Conservation (phyloP, 2,888 invertebrate species). For the Ormyrus rosae region DNA sequence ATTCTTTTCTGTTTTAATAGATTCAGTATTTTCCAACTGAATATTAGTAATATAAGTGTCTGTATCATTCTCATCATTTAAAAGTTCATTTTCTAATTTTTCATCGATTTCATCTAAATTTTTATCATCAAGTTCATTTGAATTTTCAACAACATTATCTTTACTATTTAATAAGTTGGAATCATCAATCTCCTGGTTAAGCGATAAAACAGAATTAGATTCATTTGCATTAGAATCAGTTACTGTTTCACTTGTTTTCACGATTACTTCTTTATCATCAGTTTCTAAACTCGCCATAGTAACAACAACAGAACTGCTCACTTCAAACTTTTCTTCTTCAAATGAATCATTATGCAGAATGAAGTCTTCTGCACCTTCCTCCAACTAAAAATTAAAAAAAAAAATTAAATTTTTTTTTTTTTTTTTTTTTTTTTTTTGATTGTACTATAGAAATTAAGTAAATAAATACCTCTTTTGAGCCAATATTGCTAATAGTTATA, state of each 20-base stretch:
- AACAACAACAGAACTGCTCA: slow-evolving; percentile 23
- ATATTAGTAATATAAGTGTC: slow-evolving; percentile 5
- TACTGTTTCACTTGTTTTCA: slow-evolving; percentile 24
- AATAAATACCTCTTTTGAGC: slow-evolving; percentile 47
- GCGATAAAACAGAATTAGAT: slow-evolving; percentile 23
- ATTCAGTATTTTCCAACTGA: slow-evolving; percentile 30
- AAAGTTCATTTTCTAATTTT: neutral
- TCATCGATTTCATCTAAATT: slow-evolving; percentile 9
- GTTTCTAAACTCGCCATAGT: slow-evolving; percentile 20
- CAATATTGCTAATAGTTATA: slow-evolving; percentile 17
- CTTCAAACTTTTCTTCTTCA: slow-evolving; percentile 38
- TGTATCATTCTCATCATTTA: slow-evolving; percentile 16
- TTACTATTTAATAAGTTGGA: slow-evolving; percentile 13
- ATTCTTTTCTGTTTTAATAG: slow-evolving; percentile 2
- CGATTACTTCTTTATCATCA: slow-evolving; percentile 11
- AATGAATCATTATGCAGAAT: slow-evolving; percentile 24
- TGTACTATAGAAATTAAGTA: neutral
- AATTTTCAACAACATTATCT: slow-evolving; percentile 22
- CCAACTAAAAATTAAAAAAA: slow-evolving; percentile 26
- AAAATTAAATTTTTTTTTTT: neutral
- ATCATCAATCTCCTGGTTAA: slow-evolving; percentile 26
- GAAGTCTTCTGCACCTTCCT: slow-evolving; percentile 36
- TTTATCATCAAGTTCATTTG: slow-evolving; percentile 17
- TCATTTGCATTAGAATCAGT: slow-evolving; percentile 17
- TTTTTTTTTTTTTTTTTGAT: neutral